phyloP scores from a whole-genome alignment of 2,888 invertebrate species.

The Leucophenga montana region DNA sequence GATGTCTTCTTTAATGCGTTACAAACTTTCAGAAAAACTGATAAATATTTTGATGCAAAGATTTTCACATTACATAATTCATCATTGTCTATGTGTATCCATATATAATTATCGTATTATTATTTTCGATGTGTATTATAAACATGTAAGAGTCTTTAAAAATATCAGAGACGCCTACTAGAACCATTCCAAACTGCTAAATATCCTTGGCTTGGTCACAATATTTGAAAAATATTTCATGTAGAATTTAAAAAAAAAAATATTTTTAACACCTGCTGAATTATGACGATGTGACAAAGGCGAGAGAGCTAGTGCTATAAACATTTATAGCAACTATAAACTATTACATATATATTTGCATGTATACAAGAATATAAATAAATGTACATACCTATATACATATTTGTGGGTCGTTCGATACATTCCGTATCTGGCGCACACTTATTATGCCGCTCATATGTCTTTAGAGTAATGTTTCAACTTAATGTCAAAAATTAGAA shows the following conservation, averaged over 20 bases:
- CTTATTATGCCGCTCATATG: no score
- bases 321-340: background rate
- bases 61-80: no score
- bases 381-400: background rate
- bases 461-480: no score
- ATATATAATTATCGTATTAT: no score
- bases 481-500: slow-evolving; percentile 10
- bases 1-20: no score
- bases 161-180: background rate
- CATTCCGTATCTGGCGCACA: no score
- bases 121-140: no score
- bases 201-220: background rate
- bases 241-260: slow-evolving; percentile 22
- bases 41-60: no score
- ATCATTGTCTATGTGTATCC: no score
- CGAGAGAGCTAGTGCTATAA: background rate
- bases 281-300: slow-evolving; percentile 26
- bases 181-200: no score
- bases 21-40: no score
- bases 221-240: background rate
- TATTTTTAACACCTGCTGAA: slow-evolving; percentile 37
- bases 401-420: background rate
- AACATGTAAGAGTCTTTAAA: slow-evolving; percentile 34
- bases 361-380: background rate
- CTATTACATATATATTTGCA: background rate